A percentile compares a stretch with the other conserved stretches of the same genome.
Evolutionary conservation across 2,888 invertebrate species (phyloP).

Genomic region (Ditula angustiorana): DNA sequence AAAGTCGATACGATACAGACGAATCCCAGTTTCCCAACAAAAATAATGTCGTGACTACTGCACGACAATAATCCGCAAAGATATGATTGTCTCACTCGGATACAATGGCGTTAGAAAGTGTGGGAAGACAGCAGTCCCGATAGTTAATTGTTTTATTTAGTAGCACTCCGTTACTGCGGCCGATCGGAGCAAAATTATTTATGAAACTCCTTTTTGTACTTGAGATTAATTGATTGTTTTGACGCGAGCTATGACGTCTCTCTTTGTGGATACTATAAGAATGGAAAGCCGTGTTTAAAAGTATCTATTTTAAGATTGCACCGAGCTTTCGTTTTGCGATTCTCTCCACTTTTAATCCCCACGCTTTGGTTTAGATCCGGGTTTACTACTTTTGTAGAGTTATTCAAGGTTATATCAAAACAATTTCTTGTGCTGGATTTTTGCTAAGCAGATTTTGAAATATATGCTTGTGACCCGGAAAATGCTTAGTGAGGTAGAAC

Average conservation of each 20-base stretch:
- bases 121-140: constrained; percentile 70
- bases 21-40: constrained; percentile 50
- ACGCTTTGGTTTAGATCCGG: constrained; percentile 10
- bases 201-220: constrained; percentile 50
- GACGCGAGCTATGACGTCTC: constrained; percentile 20
- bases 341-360: not conserved
- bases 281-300: constrained; percentile 17
- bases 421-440: constrained; percentile 9
- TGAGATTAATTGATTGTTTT: constrained; percentile 45
- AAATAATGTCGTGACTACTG: constrained; percentile 61
- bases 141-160: constrained; percentile 71
- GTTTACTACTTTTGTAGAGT: not conserved
- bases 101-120: constrained; percentile 82
- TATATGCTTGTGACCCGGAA: not conserved
- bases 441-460: not conserved
- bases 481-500: not conserved
- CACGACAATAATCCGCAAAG: constrained; percentile 58
- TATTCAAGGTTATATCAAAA: constrained; percentile 7
- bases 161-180: constrained; percentile 46
- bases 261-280: constrained; percentile 5
- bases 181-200: constrained; percentile 56
- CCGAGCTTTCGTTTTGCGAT: constrained; percentile 9
- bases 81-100: constrained; percentile 71
- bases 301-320: not conserved
- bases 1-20: constrained; percentile 47